phyloP scores from a whole-genome alignment of 2,888 invertebrate species.

The Euplexia lucipara region DNA sequence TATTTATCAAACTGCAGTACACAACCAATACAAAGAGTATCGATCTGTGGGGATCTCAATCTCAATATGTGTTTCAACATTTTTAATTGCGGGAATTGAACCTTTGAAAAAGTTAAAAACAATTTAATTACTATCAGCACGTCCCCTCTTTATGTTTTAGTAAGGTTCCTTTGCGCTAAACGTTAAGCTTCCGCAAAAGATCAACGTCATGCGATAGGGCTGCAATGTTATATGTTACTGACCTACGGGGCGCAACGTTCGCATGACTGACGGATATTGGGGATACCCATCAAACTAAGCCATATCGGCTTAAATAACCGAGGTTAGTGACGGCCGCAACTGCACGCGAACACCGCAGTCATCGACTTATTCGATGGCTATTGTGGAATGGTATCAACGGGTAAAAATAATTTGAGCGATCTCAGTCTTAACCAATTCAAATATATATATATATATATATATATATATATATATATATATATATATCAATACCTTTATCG shows the following conservation, averaged over 20 bases:
- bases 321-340: slow-evolving; percentile 10
- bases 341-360: neutral
- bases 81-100: neutral
- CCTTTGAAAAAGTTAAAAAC: neutral
- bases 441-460: too few species aligned
- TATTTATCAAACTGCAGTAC: too few species aligned
- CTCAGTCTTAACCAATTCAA: too few species aligned
- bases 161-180: neutral
- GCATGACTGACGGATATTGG: slow-evolving; percentile 33
- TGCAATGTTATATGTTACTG: slow-evolving; percentile 42
- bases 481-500: too few species aligned
- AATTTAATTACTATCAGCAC: too few species aligned
- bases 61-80: too few species aligned
- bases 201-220: slow-evolving; percentile 22
- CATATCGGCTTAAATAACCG: slow-evolving; percentile 26
- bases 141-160: neutral
- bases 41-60: too few species aligned
- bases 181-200: neutral
- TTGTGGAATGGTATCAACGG: neutral
- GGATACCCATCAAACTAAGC: slow-evolving; percentile 29
- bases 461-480: too few species aligned
- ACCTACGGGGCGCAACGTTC: slow-evolving; percentile 41
- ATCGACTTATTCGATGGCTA: slow-evolving; percentile 4
- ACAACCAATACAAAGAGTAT: too few species aligned
- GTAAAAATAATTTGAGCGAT: neutral